These are phyloP conservation scores for Apostichopus parvimensis DNA, from an alignment of 35 echinoderm and acorn worm species.

Conservation along the genomic window DNA sequence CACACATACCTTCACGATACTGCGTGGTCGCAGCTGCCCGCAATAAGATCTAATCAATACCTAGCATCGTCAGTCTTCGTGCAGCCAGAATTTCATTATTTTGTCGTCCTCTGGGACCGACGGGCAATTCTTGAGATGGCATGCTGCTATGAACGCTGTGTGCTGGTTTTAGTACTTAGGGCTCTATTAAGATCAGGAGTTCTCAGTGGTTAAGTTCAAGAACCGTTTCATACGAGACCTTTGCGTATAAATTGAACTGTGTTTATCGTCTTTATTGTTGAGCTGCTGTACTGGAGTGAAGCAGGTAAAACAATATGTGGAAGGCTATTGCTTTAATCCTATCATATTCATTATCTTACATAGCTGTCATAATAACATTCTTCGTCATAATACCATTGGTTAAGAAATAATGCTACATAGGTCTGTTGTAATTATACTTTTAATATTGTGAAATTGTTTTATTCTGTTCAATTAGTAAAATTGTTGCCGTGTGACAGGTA, in stretches of 20 bases:
- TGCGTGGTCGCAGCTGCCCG: not conserved
- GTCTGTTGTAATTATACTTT: too few relatives aligned
- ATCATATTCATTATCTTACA: too few relatives aligned
- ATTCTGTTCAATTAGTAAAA: too few relatives aligned
- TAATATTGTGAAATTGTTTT: too few relatives aligned
- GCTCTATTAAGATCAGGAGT: not conserved
- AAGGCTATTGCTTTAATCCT: too few relatives aligned
- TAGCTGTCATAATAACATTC: too few relatives aligned
- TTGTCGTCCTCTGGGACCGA: slow-evolving; percentile 11
- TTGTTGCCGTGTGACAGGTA: too few relatives aligned
- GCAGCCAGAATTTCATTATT: slow-evolving; percentile 33
- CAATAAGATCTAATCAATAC: slow-evolving; percentile 28
- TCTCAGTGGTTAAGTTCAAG: not conserved
- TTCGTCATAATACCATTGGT: too few relatives aligned
- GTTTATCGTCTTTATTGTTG: too few relatives aligned
- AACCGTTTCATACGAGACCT: not conserved
- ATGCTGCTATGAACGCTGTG: slow-evolving; percentile 31
- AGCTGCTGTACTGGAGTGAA: not conserved
- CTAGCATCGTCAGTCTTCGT: not conserved
- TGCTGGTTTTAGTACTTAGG: not conserved
- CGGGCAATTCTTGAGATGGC: slow-evolving; percentile 23
- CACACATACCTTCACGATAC: not conserved
- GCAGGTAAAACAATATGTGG: not conserved
- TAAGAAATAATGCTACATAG: too few relatives aligned
- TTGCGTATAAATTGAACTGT: too few relatives aligned